Base-by-base conservation (phyloP, 2,797 vertebrate species). In the Holocentrus rufus region DNA sequence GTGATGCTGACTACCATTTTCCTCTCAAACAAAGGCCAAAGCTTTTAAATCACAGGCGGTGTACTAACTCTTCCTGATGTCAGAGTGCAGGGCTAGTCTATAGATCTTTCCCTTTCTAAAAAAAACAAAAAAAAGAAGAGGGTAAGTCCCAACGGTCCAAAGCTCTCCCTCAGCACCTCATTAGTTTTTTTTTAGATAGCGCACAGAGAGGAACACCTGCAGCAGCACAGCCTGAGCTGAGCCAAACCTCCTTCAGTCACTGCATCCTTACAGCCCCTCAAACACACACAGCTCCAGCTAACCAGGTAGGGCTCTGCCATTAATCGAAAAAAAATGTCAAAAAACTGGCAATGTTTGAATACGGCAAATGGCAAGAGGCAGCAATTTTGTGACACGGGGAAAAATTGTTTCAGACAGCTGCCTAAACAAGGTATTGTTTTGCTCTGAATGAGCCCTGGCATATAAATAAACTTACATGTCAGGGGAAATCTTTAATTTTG, bases 151-250 rank as follows among this genome's bases (percentile, higher is more conserved):
- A 66, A 25, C 0, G 13, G 69, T 66, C 42, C 70, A 74, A 57
- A 85, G 79, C 74, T 66, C 75, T 79, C 82, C 73, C 59, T 78
- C 73, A 78, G 82, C 76, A 81, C 74, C 69, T 84, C 81, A 75
- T 87, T 86, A 58, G 61, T 60, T 57, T 67, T 65, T 77, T 66
- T 60, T 65, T 34, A 73, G 80, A 36, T 61, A 83, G 72, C 62
- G 73, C 47, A 70, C 44, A n/a, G 53, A 70, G 73, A 68, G 57
- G 67, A 70, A 73, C 69, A 83, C 79, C 81, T 87, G 80, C 80
- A 74, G 54, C 75, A 74, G 39, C 62, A 55, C 11, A 53, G 57
- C 77, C 80, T 59, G 61, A 76, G 64, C 57, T 80, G 69, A 85
- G 78, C 79, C 70, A 58, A 60, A 63, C 18, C 42, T 20, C 3